A percentile compares a stretch with the other conserved stretches of the same genome.
phyloP scores from a whole-genome alignment of 53 echinoderm and acorn worm species.

The Stichopus horrens region DNA sequence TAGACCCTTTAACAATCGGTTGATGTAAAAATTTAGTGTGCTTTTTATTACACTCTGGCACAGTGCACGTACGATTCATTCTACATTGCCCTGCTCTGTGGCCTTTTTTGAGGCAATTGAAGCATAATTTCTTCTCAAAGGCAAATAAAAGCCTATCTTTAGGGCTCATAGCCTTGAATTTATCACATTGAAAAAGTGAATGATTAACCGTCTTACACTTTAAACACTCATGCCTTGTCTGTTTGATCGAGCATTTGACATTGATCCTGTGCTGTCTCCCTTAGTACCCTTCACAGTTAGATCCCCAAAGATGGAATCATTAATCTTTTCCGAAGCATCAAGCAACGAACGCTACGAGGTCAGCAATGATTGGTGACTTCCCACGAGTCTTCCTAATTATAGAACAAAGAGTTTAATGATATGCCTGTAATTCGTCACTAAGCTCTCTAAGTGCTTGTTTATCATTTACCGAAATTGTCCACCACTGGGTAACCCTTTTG shows the following conservation, averaged over 20 bases:
- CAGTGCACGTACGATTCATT: too few relatives aligned
- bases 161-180: too few relatives aligned
- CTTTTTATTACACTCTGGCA: too few relatives aligned
- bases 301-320: conserved; percentile 36
- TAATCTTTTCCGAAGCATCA: conserved; percentile 17
- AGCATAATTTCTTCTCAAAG: too few relatives aligned
- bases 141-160: too few relatives aligned
- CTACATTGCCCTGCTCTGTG: too few relatives aligned
- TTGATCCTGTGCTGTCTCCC: not conserved
- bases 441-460: conserved; percentile 28
- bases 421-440: conserved; percentile 47
- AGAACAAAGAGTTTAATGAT: conserved; percentile 45
- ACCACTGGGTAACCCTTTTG: not conserved
- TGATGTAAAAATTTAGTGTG: too few relatives aligned
- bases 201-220: conserved; percentile 45
- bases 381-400: conserved; percentile 2
- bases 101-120: too few relatives aligned
- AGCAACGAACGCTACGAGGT: conserved; percentile 2
- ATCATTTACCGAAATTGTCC: conserved; percentile 27
- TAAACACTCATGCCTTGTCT: conserved; percentile 13
- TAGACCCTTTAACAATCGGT: too few relatives aligned
- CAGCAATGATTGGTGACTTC: not conserved
- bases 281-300: not conserved
- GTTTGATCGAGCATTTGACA: not conserved
- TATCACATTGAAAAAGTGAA: too few relatives aligned